Conservation (phyloP, 2,797 vertebrate species). For the Lepilemur septentrionalis region DNA sequence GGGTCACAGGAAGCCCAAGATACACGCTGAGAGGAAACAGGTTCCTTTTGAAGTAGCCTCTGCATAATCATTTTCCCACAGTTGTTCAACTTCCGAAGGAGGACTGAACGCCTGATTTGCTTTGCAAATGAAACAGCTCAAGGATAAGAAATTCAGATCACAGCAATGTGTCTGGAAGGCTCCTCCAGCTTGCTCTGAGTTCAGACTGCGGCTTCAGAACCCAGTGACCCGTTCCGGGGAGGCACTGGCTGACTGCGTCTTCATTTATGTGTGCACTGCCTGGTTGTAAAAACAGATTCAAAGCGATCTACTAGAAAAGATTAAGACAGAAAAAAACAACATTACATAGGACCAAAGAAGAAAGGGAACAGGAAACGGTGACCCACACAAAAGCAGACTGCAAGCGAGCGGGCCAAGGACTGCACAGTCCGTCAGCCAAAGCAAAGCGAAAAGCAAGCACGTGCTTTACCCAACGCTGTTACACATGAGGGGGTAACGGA, state of each 20-base stretch:
- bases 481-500: neutral
- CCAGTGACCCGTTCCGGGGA: neutral
- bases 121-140: conserved; percentile 71
- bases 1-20: conserved; percentile 79
- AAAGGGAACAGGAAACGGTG: neutral
- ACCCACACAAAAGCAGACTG: neutral
- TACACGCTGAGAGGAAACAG: conserved; percentile 73
- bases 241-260: neutral
- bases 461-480: neutral
- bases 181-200: neutral
- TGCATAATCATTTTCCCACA: conserved; percentile 78
- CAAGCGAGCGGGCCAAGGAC: neutral
- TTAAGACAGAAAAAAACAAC: neutral
- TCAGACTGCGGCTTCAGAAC: neutral
- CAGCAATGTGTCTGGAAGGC: conserved; percentile 1
- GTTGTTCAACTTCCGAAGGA: conserved; percentile 69
- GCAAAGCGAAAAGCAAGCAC: neutral
- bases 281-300: neutral
- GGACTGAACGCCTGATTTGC: conserved; percentile 71
- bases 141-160: conserved; percentile 46
- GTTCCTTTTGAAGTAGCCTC: conserved; percentile 79
- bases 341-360: neutral
- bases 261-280: neutral
- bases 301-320: neutral
- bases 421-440: neutral